Percentiles rank a stretch among this genome's conserved stretches.
These are phyloP conservation scores for Smittia sp. DNA, from an alignment of 2,888 invertebrate species.

Conservation along the genomic window DNA sequence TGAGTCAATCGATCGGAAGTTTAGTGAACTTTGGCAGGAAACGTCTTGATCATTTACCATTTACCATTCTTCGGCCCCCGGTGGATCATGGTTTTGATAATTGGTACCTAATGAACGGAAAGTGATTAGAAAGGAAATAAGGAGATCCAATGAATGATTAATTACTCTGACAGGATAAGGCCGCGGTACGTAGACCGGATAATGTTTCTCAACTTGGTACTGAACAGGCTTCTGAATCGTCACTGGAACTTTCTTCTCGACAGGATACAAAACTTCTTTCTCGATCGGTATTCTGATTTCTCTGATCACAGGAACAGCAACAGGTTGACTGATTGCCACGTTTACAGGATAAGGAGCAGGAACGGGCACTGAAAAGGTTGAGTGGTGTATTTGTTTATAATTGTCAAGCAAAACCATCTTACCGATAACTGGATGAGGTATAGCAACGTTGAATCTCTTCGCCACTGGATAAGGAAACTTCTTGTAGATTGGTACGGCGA, in stretches of 20 bases:
- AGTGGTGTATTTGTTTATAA: too few species aligned
- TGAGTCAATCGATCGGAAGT: too few species aligned
- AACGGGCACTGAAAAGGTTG: conserved; percentile 50
- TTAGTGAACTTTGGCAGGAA: too few species aligned
- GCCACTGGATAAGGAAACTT: conserved; percentile 25
- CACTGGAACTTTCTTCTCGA: conserved; percentile 56
- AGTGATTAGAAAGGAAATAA: too few species aligned
- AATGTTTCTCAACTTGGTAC: conserved; percentile 21
- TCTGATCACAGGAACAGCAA: conserved; percentile 58
- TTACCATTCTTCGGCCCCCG: conserved; percentile 13
- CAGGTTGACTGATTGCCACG: conserved; percentile 57
- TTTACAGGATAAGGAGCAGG: conserved; percentile 57
- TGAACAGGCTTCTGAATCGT: conserved; percentile 20
- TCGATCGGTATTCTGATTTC: conserved; percentile 59
- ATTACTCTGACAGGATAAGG: conserved; percentile 18
- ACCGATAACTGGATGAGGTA: conserved; percentile 57
- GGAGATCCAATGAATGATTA: too few species aligned
- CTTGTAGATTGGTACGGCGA: conserved; percentile 44
- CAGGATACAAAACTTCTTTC: conserved; percentile 60
- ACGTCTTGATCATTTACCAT: not conserved
- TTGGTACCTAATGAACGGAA: not conserved
- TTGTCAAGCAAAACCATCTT: conserved; percentile 48
- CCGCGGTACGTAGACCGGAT: conserved; percentile 12
- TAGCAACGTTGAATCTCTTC: conserved; percentile 52
- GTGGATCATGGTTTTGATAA: conserved; percentile 27